Base-by-base conservation (phyloP, 2,797 vertebrate species). In the Chaetophractus vellerosus region DNA sequence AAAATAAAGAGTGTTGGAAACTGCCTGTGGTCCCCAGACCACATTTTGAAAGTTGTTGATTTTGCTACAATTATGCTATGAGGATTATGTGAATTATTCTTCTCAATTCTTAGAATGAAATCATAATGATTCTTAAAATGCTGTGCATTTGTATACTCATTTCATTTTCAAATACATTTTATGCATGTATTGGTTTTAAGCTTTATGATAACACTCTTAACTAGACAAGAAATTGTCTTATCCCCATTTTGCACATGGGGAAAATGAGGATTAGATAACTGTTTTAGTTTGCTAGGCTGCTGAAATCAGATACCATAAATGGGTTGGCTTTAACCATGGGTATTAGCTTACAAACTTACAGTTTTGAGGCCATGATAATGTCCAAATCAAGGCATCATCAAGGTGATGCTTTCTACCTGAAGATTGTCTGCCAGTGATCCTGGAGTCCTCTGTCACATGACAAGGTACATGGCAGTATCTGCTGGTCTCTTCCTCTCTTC, bases 131-230 rank as follows among this genome's bases (percentile, higher is more conserved):
- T 66, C 52, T 91, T 85, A 84, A 63, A 55, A 41, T 89, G 74
- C 10, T 50, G 9, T 59, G 33, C 72, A n/a, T 57, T 66, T 64
- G 36, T 31, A 33, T 31, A 48, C 18, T 57, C 85, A 15, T 63
- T 88, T 85, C 21, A 78, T 79, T 85, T 92, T 85, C 14, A 81
- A 84, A 84, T 66, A 50, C 66, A 75, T 75, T 75, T 86, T 5
- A 52, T 59, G 31, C 36, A n/a, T 3, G 38, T 57, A 18, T 76
- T 38, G 48, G 36, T 52, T 63, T 14, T 50, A 78, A 16, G 24
- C 41, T 36, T 74, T 89, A 63, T 63, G 5, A 14, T 91, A 66
- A 78, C 15, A 72, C 18, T 24, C 10, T 87, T 82, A 82, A 71
- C 12, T 36, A 16, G 18, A 26, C 9, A 82, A 79, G 45, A 38